Base-by-base conservation (phyloP, 37 sponge, comb jelly and placozoan genomes). In the Ephydatia muelleri region DNA sequence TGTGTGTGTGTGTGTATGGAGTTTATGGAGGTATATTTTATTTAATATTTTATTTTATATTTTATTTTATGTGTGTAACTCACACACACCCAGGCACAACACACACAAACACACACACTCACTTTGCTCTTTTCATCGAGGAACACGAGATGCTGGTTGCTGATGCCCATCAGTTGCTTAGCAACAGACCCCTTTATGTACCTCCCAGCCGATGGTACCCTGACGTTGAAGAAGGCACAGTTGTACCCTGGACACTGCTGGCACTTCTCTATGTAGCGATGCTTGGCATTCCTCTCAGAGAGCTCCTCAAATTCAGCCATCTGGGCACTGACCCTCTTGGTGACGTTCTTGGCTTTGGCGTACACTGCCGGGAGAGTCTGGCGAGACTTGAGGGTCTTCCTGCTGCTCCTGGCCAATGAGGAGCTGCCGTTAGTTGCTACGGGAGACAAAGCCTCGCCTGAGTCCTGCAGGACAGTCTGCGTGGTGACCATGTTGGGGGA, bases 211-310 rank as follows among this genome's bases (percentile, higher is more conserved):
- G 80, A 70, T 3, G 84, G 88, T 0, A 97, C 90, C 30, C 82
- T 84, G 30, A 94, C 90, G 47, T 35, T 74, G 77, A 89, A 94
- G 86, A 97, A 92, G 5, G 84, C 80, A 69, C 93, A 92, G 38
- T 91, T 90, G 65, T 92, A 97, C 0, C 92, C 92, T 16, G 94
- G 92, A 31, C 84, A 48, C 38, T 72, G 79, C 75, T 92, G 95
- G 78, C 92, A 91, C 67, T 83, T 75, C 87, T 92, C 90, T 26
- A 97, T 94, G 86, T 94, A 97, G 29, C 90, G 78, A 36, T 97
- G 97, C 80, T 97, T 97, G 11, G 95, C 78, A 78, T 94, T 94
- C 2, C 97, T 84, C 67, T 92, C 95, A 5, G 95, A 94, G 68
- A 94, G 67, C 16, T 72, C 68, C 26, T 72, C 83, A 68, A 82